Conservation (phyloP, 2,113 vertebrate genomes). For the Gopherus flavomarginatus region DNA sequence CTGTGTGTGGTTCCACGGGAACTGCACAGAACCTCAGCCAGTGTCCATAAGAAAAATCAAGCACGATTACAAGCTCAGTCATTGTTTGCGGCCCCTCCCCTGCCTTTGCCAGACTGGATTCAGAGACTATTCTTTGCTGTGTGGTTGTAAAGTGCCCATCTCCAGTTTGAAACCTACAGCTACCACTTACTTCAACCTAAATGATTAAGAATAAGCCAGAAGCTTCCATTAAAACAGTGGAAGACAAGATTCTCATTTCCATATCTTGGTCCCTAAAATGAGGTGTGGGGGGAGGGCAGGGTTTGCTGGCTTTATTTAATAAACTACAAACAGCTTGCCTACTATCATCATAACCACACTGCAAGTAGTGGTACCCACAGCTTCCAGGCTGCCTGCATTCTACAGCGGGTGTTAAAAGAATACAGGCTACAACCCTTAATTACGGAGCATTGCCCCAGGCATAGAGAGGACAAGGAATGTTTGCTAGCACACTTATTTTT, state of each 20-base stretch:
- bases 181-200: background rate
- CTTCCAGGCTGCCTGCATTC: rapidly evolving
- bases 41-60: rapidly evolving
- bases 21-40: rapidly evolving
- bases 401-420: background rate
- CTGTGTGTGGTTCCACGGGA: background rate
- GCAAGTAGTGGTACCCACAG: rapidly evolving
- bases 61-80: background rate
- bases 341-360: background rate
- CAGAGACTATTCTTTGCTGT: rapidly evolving
- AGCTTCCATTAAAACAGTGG: background rate
- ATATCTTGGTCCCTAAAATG: background rate
- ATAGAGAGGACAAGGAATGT: background rate
- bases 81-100: background rate
- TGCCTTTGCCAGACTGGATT: background rate
- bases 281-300: background rate
- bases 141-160: rapidly evolving
- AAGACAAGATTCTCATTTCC: background rate
- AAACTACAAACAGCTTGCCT: background rate
- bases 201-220: background rate
- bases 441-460: background rate
- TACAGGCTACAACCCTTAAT: background rate
- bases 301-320: background rate
- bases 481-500: background rate
- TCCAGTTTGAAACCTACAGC: background rate